Conservation (phyloP, 2,113 vertebrate genomes). For the Nibea coibor region DNA sequence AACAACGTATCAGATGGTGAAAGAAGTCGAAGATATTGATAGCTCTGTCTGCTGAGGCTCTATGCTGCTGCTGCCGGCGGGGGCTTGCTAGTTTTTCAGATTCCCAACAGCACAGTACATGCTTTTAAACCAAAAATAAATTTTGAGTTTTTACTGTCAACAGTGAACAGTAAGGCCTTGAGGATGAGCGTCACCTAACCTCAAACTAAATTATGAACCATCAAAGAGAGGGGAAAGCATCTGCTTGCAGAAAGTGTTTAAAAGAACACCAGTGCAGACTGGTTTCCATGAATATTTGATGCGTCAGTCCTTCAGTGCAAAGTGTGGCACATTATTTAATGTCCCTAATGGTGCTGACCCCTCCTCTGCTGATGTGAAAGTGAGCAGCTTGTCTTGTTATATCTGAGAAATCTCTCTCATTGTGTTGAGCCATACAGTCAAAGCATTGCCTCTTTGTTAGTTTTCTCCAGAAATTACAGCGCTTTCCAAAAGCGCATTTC, state of each 20-base stretch:
- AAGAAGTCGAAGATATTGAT: constrained; percentile 78
- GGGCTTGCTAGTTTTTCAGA: constrained; percentile 27
- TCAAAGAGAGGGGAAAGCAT: constrained; percentile 44
- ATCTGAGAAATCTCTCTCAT: constrained; percentile 29
- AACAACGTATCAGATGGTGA: constrained; percentile 80
- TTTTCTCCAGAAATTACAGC: constrained; percentile 11
- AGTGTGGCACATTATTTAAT: constrained; percentile 70
- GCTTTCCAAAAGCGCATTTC: constrained; percentile 37
- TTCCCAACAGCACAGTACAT: constrained; percentile 7
- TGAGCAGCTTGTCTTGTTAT: constrained; percentile 24
- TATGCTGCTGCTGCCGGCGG: constrained; percentile 31
- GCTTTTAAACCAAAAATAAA: constrained; percentile 53
- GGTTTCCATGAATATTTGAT: constrained; percentile 80
- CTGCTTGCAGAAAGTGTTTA: constrained; percentile 65
- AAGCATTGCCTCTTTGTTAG: constrained; percentile 25
- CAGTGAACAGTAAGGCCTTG: constrained; percentile 36
- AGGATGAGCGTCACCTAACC: constrained; percentile 32
- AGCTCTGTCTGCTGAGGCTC: constrained; percentile 63
- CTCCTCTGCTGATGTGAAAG: constrained; percentile 46
- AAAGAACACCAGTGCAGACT: constrained; percentile 64
- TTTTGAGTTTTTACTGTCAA: constrained; percentile 44
- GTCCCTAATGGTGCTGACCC: constrained; percentile 58
- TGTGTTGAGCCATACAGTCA: background rate
- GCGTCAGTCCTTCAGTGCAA: constrained; percentile 60
- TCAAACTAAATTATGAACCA: constrained; percentile 69